Evolutionary conservation across 2,797 vertebrate genomes (phyloP).

Genomic region (Anabas testudineus): DNA sequence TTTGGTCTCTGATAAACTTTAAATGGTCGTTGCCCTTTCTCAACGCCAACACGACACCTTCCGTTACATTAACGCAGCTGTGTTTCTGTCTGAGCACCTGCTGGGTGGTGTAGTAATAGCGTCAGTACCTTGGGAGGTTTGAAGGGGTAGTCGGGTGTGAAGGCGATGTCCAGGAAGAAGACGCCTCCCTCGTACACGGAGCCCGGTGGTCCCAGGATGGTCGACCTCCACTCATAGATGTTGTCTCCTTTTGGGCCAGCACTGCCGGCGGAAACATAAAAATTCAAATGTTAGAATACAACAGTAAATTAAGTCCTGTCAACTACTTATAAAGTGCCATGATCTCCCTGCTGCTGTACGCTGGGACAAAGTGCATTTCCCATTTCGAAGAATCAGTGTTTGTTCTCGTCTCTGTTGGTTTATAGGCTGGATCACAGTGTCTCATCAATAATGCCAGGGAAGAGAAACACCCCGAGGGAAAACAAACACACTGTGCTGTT

Average conservation of each 20-base stretch:
- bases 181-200: slow-evolving; percentile 97
- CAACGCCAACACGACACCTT: no score
- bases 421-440: not conserved
- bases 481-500: not conserved
- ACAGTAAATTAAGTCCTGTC: not conserved
- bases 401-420: not conserved
- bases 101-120: not conserved
- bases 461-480: not conserved
- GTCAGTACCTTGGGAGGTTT: slow-evolving; percentile 94
- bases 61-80: not conserved
- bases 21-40: no score
- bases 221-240: slow-evolving; percentile 97
- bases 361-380: not conserved
- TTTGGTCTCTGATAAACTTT: not conserved
- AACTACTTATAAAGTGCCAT: not conserved
- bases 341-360: not conserved
- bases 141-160: slow-evolving; percentile 96
- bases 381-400: not conserved
- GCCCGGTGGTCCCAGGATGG: slow-evolving; percentile 95
- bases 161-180: slow-evolving; percentile 96
- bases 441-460: slow-evolving; percentile 3
- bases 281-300: not conserved
- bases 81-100: not conserved
- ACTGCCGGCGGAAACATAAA: slow-evolving; percentile 68
- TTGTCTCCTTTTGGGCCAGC: no score